phyloP scores from a whole-genome alignment of 2,113 vertebrate species.

The Spilogale gracilis region DNA sequence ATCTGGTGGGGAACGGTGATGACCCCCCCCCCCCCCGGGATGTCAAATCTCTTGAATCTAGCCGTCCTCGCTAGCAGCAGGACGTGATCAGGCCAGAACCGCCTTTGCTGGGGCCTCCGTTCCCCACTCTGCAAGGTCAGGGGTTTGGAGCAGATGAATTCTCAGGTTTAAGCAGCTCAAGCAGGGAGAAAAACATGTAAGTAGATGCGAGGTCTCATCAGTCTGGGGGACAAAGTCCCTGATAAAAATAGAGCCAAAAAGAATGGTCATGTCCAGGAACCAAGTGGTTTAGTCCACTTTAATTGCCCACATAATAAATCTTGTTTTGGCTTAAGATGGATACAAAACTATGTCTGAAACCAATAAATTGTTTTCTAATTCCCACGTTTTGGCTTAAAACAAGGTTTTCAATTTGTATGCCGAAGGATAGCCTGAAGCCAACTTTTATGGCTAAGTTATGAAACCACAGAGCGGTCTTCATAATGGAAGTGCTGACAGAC shows the following conservation, averaged over 20 bases:
- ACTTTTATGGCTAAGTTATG: constrained; percentile 80
- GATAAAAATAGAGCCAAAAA: constrained; percentile 61
- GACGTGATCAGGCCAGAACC: not conserved
- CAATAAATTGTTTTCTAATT: constrained; percentile 82
- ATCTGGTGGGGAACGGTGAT: not conserved
- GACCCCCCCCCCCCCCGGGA: not conserved
- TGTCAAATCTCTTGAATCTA: not conserved
- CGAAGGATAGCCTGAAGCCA: constrained; percentile 59
- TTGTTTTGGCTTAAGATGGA: constrained; percentile 69
- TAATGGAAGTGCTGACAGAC: constrained; percentile 75
- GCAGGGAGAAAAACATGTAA: not conserved
- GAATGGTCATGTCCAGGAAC: not conserved
- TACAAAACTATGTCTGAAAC: constrained; percentile 79
- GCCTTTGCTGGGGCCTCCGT: not conserved
- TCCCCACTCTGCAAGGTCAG: not conserved
- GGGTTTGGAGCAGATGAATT: not conserved
- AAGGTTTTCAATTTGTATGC: constrained; percentile 80
- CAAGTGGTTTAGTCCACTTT: constrained; percentile 64
- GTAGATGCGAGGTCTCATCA: not conserved
- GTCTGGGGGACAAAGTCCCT: not conserved
- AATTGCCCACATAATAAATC: constrained; percentile 74
- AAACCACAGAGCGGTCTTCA: constrained; percentile 76
- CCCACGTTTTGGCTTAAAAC: constrained; percentile 78
- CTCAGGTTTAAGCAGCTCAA: not conserved
- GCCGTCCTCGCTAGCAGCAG: no score